Evolutionary conservation across 1,140 invertebrate species (phyloP), one percentile per base, ranked within the genome.

Genomic region (Monochamus saltuarius): DNA sequence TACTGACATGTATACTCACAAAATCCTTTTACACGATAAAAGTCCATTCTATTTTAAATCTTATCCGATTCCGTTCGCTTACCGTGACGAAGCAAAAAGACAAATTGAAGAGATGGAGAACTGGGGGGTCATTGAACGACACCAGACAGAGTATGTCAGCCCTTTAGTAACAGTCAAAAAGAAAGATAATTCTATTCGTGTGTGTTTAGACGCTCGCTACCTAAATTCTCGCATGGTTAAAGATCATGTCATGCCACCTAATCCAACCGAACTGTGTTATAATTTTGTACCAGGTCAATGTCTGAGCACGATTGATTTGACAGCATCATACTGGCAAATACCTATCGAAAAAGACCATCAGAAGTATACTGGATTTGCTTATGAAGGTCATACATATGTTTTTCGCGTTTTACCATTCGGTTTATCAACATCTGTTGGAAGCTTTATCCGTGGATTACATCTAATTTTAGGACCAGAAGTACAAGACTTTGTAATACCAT

Each of bases 61-160:
- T 1, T 73, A 73, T 60, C 70, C 70, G 16, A 34, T 73, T n/a
- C 72, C 70, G 9, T 66, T 62, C 57, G 64, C 65, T 0, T 71
- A 68, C 61, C 49, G 64, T 8, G 42, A 46, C 1, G 67, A 62
- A 13, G 50, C 66, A 8, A 56, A 56, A 10, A 22, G 55, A 19
- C 65, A 68, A 36, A 42, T 72, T 4, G 39, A 63, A 0, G 62
- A 72, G 53, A 56, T 72, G 40, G 39, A 67, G 19, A 17, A 63
- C 0, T 35, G 55, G 34, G 62, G 65, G 8, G 47, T 59, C 9
- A 59, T 51, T 14, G 35, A 40, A 38, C n/a, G 16, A 11, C 17
- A 7, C 11, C 14, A 16, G 11, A 53, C 46, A 4, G 35, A 50
- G 6, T 51, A 51, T 22, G 38, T 19, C 7, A 39, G 13, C 38